Conservation (phyloP, 1,140 invertebrate species). For the Leptopilina boulardi region DNA sequence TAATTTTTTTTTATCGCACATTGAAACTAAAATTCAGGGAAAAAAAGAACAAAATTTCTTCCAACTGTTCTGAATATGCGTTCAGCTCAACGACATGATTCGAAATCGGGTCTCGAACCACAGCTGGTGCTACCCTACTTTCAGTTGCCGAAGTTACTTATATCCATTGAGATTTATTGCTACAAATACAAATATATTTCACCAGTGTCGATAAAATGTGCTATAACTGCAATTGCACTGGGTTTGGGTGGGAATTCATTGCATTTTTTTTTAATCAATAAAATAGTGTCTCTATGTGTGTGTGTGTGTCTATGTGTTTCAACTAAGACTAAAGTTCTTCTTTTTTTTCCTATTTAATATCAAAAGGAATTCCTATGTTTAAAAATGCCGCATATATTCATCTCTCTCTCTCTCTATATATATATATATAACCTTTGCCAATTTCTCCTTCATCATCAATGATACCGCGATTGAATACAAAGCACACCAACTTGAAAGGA, state of each 20-base stretch:
- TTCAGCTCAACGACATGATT: constrained; percentile 28
- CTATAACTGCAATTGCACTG: constrained; percentile 1
- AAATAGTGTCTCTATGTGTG: too few species aligned
- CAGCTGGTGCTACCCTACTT: constrained; percentile 33
- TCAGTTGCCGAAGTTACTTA: constrained; percentile 24
- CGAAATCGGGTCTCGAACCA: constrained; percentile 27
- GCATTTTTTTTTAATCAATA: neutral
- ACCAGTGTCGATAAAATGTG: constrained; percentile 17
- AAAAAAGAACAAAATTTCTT: neutral
- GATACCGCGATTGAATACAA: neutral
- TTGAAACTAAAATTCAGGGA: neutral
- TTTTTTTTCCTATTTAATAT: neutral
- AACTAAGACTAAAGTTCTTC: neutral
- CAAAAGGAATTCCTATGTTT: neutral
- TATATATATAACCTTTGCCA: neutral
- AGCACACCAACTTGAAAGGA: neutral
- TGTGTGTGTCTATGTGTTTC: too few species aligned
- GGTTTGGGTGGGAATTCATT: constrained; percentile 1
- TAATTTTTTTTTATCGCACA: neutral
- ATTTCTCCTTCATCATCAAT: neutral
- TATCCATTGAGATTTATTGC: constrained; percentile 27
- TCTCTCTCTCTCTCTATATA: too few species aligned
- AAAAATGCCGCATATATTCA: too few species aligned
- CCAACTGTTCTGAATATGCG: constrained; percentile 17
- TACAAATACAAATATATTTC: constrained; percentile 17